Base-by-base conservation (phyloP, 2,888 invertebrate species). In the Apodemia duryi region DNA sequence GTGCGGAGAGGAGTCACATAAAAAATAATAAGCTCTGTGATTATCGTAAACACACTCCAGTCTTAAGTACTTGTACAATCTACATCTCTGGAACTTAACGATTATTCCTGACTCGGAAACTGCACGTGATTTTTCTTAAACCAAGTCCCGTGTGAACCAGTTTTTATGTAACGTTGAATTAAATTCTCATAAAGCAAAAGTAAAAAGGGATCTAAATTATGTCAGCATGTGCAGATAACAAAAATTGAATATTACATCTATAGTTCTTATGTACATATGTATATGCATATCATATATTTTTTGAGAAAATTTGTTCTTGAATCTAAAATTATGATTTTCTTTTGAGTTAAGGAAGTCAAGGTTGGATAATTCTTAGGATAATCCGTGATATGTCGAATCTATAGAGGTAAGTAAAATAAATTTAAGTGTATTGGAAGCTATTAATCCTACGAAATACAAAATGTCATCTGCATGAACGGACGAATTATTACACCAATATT, bases 21-120 rank as follows among this genome's bases (percentile, higher is more conserved):
- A 90, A 91, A 90, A 89, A 90, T 89, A 90, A 90, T 89, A 90
- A 87, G 86, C 78, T 80, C 70, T 77, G 74, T 84, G 85, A 84
- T 89, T 82, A 84, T 83, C 76, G 78, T 81, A 74, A 75, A 74
- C 73, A 75, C 73, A 75, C 74, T 76, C 72, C 70, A 73, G 75
- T 75, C 73, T 74, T 75, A 72, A 73, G 70, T 75, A 75, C 73
- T 73, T 73, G 75, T 75, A 77, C 75, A 77, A 85, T 88, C 78
- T 84, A 74, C 81, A 85, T 86, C 86, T 82, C 75, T 63, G 76
- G 77, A 72, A 79, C 85, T 87, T 86, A 72, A 73, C 79, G 79
- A 81, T 82, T 80, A 81, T 76, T 74, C 73, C 69, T 69, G 67
- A 66, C 69, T 66, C 67, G 73, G 68, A 67, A 66, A 67, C 64